Evolutionary conservation across 1,140 invertebrate species (phyloP), one percentile per base, ranked within the genome.

Genomic region (Drosophila funebris): DNA sequence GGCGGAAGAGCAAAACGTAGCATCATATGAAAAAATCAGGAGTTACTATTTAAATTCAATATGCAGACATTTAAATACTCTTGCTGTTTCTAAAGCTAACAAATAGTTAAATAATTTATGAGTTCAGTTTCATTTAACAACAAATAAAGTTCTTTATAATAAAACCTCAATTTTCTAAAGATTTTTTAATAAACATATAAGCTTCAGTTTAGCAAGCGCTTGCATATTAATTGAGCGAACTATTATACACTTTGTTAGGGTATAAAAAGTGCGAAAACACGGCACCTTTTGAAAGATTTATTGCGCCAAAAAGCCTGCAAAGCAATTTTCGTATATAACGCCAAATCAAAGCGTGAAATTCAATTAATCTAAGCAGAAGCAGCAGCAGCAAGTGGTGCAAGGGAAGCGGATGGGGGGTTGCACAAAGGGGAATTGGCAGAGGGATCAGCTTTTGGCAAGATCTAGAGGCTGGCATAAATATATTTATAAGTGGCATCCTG

Each of bases 301-400:
- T 89, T 18, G 76, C 72, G 68, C 18, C 63, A 46, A 39, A 57
- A 36, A 60, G 48, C 39, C 64, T 31, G 14, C 70, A 62, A 61
- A 60, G 66, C 61, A 60, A 64, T 75, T 63, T 64, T 37, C 67
- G 20, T 69, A 68, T 69, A 68, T 44, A 57, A 71, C 75, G 69
- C 62, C 62, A 83, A 88, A 84, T 89, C 83, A 89, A 88, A 88
- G 83, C 83, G 79, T 83, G 79, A 88, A 83, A 88, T 88, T 88
- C 76, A 88, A 89, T 88, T 88, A 88, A 83, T 79, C 76, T 89
- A 79, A 89, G 76, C 78, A 78, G 66, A 13, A 53, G 39, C 4
- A 18, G 44, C 22, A 22, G 33, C 2, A 3, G 0, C 4, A 14
- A n/a, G 39, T 3, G 22, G 13, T n/a, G n/a, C n/a, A n/a, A n/a